A percentile compares a stretch with the other conserved stretches of the same genome.
Evolutionary conservation across 2,797 vertebrate species (phyloP).

Genomic region (Brachymystax lenok): DNA sequence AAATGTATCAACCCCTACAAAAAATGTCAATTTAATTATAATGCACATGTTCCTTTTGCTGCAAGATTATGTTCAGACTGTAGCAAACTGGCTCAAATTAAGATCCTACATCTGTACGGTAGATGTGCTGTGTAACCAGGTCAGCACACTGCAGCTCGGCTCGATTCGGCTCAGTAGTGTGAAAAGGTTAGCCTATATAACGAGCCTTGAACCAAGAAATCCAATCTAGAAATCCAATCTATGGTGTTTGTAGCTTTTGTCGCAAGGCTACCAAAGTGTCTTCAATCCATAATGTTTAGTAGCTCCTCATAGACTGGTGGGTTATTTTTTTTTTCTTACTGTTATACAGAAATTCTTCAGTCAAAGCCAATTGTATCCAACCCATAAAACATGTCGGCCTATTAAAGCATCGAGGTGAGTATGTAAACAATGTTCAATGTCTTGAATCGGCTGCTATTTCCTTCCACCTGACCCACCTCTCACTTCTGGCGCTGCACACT

Average conservation of each 20-base stretch:
- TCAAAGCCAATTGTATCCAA: constrained; percentile 54
- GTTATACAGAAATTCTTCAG: constrained; percentile 66
- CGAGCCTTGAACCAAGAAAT: neutral
- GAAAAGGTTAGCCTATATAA: no score
- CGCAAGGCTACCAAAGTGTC: neutral
- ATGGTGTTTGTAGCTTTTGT: neutral
- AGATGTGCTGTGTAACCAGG: no score
- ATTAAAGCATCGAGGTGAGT: constrained; percentile 66
- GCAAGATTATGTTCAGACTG: no score
- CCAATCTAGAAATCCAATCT: neutral
- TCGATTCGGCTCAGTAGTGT: no score
- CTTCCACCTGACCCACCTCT: constrained; percentile 40
- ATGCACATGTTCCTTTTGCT: no score
- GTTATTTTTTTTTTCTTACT: constrained; percentile 37
- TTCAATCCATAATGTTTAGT: neutral
- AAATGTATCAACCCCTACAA: no score
- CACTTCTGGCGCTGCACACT: constrained; percentile 39
- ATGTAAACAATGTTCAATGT: constrained; percentile 15
- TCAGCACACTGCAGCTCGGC: no score
- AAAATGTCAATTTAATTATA: no score
- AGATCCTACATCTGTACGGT: no score
- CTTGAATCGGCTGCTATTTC: constrained; percentile 20
- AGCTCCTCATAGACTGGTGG: constrained; percentile 43
- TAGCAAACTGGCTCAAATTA: no score
- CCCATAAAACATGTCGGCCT: constrained; percentile 22